These are phyloP conservation scores for Australoheros scitulus DNA, from an alignment of 2,113 vertebrate genomes.

Conservation along the genomic window DNA sequence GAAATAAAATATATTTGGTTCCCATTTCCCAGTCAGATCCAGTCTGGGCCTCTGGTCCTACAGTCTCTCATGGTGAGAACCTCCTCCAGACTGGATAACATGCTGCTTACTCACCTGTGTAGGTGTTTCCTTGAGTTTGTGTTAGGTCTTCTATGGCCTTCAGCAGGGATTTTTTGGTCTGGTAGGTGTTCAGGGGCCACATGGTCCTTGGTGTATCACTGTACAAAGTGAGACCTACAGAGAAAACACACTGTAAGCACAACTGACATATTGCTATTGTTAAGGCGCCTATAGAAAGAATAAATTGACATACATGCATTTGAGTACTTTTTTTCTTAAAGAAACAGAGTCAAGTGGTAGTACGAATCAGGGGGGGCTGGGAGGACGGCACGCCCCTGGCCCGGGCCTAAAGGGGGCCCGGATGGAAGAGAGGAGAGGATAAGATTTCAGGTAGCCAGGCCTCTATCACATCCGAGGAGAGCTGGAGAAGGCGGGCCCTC, in stretches of 20 bases:
- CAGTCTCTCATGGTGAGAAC: neutral
- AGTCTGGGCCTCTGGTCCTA: neutral
- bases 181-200: neutral
- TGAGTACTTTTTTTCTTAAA: neutral
- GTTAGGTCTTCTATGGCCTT: fast-evolving
- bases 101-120: neutral
- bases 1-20: neutral
- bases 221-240: neutral
- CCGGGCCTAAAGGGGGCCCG: no score
- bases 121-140: fast-evolving
- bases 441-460: no score
- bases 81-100: neutral
- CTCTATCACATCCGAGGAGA: no score
- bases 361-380: no score
- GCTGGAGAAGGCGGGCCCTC: no score
- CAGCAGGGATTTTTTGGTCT: neutral
- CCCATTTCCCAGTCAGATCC: neutral
- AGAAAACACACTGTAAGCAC: neutral
- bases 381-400: no score
- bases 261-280: neutral
- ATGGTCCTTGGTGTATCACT: fast-evolving
- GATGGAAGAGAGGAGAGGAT: no score
- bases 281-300: neutral
- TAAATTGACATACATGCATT: neutral
- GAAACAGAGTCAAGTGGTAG: no score